Evolutionary conservation across 2,113 vertebrate genomes (phyloP), one percentile per base, ranked within the genome.

Genomic region (Toxotes chatareus): DNA sequence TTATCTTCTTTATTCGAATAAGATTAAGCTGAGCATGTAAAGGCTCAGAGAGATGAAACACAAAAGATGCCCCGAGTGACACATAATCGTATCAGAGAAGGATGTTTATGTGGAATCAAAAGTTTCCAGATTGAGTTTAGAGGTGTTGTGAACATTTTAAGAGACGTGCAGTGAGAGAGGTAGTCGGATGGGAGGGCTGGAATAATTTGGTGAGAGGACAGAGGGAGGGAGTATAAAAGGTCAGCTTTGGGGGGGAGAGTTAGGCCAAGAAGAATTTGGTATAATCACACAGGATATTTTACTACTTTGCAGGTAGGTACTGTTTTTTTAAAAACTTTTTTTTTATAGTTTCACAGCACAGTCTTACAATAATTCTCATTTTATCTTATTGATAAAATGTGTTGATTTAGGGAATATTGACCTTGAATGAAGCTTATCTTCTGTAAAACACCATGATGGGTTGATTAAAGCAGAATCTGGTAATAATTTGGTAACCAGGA

Each of bases 161-260:
- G 74, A 88, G 85, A 76, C 59, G 19, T 73, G 84, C 34, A 23
- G 67, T 0, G 60, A 71, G 61, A 34, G 78, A 71, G 63, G 62
- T 68, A 51, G 80, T 60, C 40, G 49, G 36, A 76, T 80, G 79
- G 85, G 67, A 88, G 80, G 71, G 74, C 44, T 82, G 69, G 53
- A 77, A 82, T 71, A 44, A 40, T 85, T 72, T 79, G 51, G 47
- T 66, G 71, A 84, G 51, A 61, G 73, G 77, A 78, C 17, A 55
- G 32, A 66, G 75, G 64, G 75, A 51, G 68, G 67, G 53, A 47
- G 80, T 95, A 95, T 95, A 94, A 91, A 94, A 94, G 86, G 80
- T 91, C 55, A 88, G 86, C 4, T 69, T 76, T 61, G 40, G 5
- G n/a, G 4, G 27, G 17, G 49, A 4, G 7, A 72, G 67, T 73